Percentiles rank a stretch among this genome's conserved stretches.
These are phyloP conservation scores for Piaya cayana DNA, from an alignment of 2,113 vertebrate genomes.

Conservation along the genomic window DNA sequence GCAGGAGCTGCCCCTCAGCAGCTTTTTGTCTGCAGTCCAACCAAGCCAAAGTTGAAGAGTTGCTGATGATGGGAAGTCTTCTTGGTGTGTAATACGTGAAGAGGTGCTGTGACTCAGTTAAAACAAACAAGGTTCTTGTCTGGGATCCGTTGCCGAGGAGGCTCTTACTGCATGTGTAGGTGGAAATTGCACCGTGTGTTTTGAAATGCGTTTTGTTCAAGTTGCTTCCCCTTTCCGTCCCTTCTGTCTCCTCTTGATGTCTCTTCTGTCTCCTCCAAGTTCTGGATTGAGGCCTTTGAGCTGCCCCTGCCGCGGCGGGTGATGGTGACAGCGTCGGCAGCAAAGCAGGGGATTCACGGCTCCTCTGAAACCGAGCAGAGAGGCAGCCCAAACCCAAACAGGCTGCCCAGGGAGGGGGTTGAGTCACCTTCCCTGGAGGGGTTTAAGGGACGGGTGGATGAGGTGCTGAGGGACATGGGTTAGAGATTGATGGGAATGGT, in stretches of 20 bases:
- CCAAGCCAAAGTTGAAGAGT: neutral
- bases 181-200: slow-evolving; percentile 19
- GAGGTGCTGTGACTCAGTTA: slow-evolving; percentile 3
- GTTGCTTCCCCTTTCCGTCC: neutral
- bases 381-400: neutral
- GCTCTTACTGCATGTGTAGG: neutral
- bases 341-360: neutral
- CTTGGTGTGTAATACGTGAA: slow-evolving; percentile 8
- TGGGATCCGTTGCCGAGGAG: neutral
- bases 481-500: no score
- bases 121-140: slow-evolving; percentile 15
- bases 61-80: slow-evolving; percentile 40
- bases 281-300: neutral
- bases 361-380: neutral
- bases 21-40: neutral
- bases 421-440: no score
- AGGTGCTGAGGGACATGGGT: no score
- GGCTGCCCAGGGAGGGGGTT: no score
- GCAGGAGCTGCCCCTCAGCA: neutral
- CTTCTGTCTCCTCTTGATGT: neutral
- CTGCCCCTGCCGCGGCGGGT: neutral
- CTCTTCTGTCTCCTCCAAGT: neutral
- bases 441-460: no score
- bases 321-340: neutral
- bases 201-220: slow-evolving; percentile 3